Percentiles rank a stretch among this genome's conserved stretches.
Evolutionary conservation across 2,888 invertebrate genomes (phyloP).

Genomic region (Hemithea aestivaria): DNA sequence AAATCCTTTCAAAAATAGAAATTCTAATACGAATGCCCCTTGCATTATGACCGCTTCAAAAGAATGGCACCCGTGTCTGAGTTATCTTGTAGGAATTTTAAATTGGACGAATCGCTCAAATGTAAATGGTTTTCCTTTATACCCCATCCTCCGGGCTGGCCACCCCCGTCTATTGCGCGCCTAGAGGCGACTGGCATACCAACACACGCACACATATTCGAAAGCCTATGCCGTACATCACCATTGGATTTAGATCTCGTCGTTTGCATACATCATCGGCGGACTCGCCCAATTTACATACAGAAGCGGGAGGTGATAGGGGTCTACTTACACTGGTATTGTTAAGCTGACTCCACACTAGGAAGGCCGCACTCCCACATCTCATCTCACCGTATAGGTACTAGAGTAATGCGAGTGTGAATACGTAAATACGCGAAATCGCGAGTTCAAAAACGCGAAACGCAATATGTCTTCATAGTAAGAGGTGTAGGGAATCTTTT

Average conservation of each 20-base stretch:
- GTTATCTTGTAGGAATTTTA: slow-evolving; percentile 80
- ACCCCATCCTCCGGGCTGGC: slow-evolving; percentile 76
- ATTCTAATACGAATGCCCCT: slow-evolving; percentile 53
- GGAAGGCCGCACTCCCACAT: slow-evolving; percentile 57
- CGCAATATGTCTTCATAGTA: slow-evolving; percentile 76
- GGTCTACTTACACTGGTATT: slow-evolving; percentile 56
- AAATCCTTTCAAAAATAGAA: slow-evolving; percentile 18
- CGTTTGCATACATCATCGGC: slow-evolving; percentile 65
- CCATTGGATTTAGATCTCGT: slow-evolving; percentile 60
- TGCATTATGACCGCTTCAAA: slow-evolving; percentile 72
- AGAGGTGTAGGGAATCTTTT: slow-evolving; percentile 69
- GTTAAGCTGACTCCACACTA: slow-evolving; percentile 64
- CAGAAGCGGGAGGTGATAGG: slow-evolving; percentile 37
- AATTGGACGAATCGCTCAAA: slow-evolving; percentile 81
- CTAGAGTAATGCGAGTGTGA: slow-evolving; percentile 76
- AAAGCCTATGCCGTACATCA: slow-evolving; percentile 68
- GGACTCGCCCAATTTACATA: slow-evolving; percentile 53
- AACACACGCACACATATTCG: slow-evolving; percentile 67
- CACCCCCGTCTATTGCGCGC: slow-evolving; percentile 77
- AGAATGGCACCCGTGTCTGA: slow-evolving; percentile 78
- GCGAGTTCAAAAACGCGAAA: slow-evolving; percentile 78
- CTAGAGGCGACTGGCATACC: slow-evolving; percentile 78
- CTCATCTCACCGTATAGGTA: slow-evolving; percentile 72
- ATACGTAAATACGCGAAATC: slow-evolving; percentile 77
- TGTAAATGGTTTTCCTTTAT: slow-evolving; percentile 81